These are phyloP conservation scores for Bradynema listronoti DNA, from an alignment of 1,140 invertebrate genomes.

Conservation along the genomic window DNA sequence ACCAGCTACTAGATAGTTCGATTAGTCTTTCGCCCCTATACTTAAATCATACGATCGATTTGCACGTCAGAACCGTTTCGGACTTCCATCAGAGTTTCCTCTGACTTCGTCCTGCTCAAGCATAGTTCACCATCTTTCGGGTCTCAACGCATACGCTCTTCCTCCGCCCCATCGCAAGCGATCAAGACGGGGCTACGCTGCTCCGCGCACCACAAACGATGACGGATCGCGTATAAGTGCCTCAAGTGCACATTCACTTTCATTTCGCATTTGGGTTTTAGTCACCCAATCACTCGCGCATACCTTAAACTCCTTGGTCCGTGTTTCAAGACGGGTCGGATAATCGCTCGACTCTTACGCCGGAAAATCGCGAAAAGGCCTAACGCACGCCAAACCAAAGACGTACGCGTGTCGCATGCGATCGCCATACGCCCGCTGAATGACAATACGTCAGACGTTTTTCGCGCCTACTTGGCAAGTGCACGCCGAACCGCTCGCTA, in stretches of 20 bases:
- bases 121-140: conserved; percentile 85
- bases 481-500: too few relatives aligned
- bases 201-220: conserved; percentile 17
- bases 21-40: conserved; percentile 88
- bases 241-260: conserved; percentile 62
- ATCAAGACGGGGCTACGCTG: conserved; percentile 47
- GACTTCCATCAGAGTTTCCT: conserved; percentile 79
- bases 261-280: conserved; percentile 67
- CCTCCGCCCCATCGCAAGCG: conserved; percentile 63
- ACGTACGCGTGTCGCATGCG: too few relatives aligned
- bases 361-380: too few relatives aligned
- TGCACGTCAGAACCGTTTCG: conserved; percentile 81
- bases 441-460: conserved; percentile 8
- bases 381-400: too few relatives aligned
- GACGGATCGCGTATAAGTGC: conserved; percentile 41
- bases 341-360: too few relatives aligned
- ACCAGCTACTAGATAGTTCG: conserved; percentile 84
- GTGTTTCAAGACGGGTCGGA: conserved; percentile 82
- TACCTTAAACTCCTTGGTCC: conserved; percentile 82
- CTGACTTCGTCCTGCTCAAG: conserved; percentile 77
- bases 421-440: conserved; percentile 18
- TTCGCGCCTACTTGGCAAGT: neutral
- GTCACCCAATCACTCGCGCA: conserved; percentile 70
- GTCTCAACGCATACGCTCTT: conserved; percentile 71
- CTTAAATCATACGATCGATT: conserved; percentile 81